Evolutionary conservation across 2,888 invertebrate species (phyloP).

Genomic region (Noctuana brunneofusca): DNA sequence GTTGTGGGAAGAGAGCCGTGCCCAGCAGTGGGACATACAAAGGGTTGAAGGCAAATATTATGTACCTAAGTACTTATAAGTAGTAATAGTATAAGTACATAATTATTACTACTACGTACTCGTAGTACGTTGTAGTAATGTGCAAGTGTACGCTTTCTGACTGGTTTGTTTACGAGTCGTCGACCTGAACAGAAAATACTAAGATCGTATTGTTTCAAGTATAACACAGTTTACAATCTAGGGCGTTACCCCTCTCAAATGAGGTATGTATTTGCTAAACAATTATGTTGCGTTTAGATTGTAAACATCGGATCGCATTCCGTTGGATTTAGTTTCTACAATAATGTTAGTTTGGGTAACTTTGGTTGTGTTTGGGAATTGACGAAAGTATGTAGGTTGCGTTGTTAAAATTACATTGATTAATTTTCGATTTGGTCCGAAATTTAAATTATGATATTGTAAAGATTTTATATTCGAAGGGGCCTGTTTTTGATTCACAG

Average conservation of each 20-base stretch:
- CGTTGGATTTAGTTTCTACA: conserved; percentile 41
- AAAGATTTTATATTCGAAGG: too few species aligned
- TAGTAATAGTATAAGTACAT: too few species aligned
- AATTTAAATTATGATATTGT: background rate
- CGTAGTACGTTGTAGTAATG: conserved; percentile 32
- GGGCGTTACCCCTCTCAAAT: conserved; percentile 76
- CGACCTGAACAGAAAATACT: conserved; percentile 68
- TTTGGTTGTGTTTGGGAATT: conserved; percentile 17
- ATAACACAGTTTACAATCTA: conserved; percentile 70
- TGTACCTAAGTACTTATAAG: too few species aligned
- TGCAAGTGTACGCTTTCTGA: conserved; percentile 49
- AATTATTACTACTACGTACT: too few species aligned
- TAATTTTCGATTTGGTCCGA: too few species aligned
- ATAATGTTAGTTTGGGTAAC: conserved; percentile 7
- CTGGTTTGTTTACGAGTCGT: conserved; percentile 71
- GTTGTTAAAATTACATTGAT: conserved; percentile 21
- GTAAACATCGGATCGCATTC: conserved; percentile 63
- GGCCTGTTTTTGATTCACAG: too few species aligned
- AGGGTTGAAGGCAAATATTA: too few species aligned
- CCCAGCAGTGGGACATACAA: too few species aligned
- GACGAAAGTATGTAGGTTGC: conserved; percentile 13
- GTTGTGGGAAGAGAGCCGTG: too few species aligned
- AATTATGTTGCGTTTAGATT: conserved; percentile 64
- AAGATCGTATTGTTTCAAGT: conserved; percentile 69
- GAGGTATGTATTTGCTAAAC: conserved; percentile 69